Percentiles rank a stretch among this genome's conserved stretches.
phyloP scores from a whole-genome alignment of 2,113 vertebrate species.

The Grallaria varia region DNA sequence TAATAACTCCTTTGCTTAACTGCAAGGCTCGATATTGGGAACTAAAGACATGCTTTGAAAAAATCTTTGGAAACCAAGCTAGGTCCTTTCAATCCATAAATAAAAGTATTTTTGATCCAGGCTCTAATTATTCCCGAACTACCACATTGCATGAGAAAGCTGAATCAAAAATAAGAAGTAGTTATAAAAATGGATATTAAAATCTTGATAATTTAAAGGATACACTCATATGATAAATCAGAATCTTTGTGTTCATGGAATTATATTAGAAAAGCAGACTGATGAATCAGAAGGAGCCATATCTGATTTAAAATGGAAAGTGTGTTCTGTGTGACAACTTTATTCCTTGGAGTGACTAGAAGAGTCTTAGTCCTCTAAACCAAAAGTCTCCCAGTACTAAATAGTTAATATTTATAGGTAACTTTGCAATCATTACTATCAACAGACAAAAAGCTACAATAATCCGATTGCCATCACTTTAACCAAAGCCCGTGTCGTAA shows the following conservation, averaged over 20 bases:
- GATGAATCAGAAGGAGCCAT: neutral
- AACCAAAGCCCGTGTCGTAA: constrained; percentile 75
- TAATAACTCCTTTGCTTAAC: neutral
- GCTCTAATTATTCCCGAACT: neutral
- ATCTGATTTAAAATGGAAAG: neutral
- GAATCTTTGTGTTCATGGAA: neutral
- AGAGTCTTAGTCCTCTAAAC: neutral
- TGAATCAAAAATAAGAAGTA: neutral
- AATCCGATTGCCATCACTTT: constrained; percentile 72
- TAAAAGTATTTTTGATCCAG: neutral
- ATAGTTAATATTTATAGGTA: constrained; percentile 72
- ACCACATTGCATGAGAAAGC: neutral
- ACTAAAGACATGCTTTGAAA: neutral
- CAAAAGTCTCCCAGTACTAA: constrained; percentile 46
- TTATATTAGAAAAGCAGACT: neutral
- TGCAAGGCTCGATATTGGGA: neutral
- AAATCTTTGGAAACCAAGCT: neutral
- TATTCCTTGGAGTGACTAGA: neutral
- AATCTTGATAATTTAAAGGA: neutral
- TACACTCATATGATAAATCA: neutral
- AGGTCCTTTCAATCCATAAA: neutral
- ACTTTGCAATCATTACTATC: constrained; percentile 63
- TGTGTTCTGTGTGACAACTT: neutral
- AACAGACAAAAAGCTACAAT: constrained; percentile 66
- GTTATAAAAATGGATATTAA: neutral